Evolutionary conservation across 2,797 vertebrate species (phyloP).

Genomic region (Melanotaenia nigrans): DNA sequence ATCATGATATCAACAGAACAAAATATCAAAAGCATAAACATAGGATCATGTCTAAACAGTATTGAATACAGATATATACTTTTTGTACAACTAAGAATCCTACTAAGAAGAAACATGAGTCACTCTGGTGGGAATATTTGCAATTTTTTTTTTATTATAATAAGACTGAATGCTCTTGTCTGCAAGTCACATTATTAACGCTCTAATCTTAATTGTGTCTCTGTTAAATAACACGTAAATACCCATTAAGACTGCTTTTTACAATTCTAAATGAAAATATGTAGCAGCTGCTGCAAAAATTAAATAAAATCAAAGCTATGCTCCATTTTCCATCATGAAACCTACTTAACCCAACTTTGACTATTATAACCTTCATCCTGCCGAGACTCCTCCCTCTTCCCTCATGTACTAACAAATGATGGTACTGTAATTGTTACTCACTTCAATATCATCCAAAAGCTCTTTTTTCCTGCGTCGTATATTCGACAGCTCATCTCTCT

Average conservation of each 20-base stretch:
- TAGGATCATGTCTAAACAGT: not conserved
- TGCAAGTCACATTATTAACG: too few species aligned
- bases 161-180: too few species aligned
- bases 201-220: too few species aligned
- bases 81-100: too few species aligned
- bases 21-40: not conserved
- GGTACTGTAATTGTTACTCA: slow-evolving; percentile 64
- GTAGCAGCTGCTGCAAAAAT: not conserved
- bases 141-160: too few species aligned
- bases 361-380: not conserved
- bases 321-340: not conserved
- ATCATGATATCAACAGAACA: not conserved
- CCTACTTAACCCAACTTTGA: not conserved
- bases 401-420: not conserved
- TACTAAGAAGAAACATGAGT: too few species aligned
- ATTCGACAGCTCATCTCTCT: slow-evolving; percentile 94
- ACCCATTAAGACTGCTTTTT: not conserved
- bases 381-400: not conserved
- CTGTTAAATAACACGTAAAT: not conserved
- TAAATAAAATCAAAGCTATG: not conserved
- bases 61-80: too few species aligned
- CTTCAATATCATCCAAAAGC: slow-evolving; percentile 98
- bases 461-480: slow-evolving; percentile 97
- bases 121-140: too few species aligned
- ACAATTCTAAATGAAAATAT: not conserved